Base-by-base conservation (phyloP, 2,888 invertebrate genomes). In the Trissolcus japonicus region DNA sequence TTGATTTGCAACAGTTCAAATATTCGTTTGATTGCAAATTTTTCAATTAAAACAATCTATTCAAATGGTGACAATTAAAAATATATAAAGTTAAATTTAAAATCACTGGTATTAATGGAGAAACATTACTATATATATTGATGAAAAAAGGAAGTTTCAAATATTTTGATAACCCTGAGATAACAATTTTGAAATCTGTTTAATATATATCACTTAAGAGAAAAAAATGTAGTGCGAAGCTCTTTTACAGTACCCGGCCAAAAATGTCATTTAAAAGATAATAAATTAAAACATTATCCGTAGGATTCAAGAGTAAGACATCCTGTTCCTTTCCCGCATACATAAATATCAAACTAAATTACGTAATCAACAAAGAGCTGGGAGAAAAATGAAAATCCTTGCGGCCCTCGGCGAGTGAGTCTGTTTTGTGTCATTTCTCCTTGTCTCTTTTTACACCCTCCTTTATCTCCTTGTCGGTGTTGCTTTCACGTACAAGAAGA, bases 401-500 rank as follows among this genome's bases (percentile, higher is more conserved):
- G 68, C 48, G 51, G 63, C 62, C 62, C 55, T 68, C 53, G 51
- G 53, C 59, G 75, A 68, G 63, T 50, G 60, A 17, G 54, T 62
- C 67, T 76, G 75, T 68, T 68, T 69, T 69, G 69, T 76, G 68
- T 68, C 69, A 76, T 69, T 76, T 76, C 63, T 69, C 65, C 71
- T 61, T 71, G 69, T 76, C 76, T 69, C 66, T 65, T 69, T 69
- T 76, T 76, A 69, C 76, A 76, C 66, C 69, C 76, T 76, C 71
- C 71, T 71, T 71, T 76, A 76, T 76, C 67, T 76, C 67, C 62
- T 67, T 54, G 67, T 63, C 63, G 63, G 59, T 67, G 76, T 59
- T 59, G 63, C 76, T 67, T 72, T 72, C 76, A 67, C 72, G 67
- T 67, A 76, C 67, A 76, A 76, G 72, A 76, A 76, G 76, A 76